These are phyloP conservation scores for Agonum fuliginosum DNA, from an alignment of 2,888 invertebrate species.

Conservation along the genomic window DNA sequence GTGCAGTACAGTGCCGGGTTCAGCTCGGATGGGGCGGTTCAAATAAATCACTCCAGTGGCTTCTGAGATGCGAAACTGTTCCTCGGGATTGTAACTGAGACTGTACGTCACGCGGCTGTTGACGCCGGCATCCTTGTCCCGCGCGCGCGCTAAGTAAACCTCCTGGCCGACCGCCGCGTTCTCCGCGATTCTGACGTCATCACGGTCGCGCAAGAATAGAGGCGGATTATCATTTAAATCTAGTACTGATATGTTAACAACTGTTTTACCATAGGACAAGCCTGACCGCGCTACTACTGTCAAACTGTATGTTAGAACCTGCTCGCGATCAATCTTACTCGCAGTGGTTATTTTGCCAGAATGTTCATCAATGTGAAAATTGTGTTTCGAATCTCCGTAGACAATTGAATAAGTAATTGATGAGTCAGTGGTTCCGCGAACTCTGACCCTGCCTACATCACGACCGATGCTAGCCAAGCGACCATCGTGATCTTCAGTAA, in stretches of 20 bases:
- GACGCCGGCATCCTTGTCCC: slow-evolving; percentile 91
- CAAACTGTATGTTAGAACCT: slow-evolving; percentile 83
- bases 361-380: slow-evolving; percentile 87
- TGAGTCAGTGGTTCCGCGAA: slow-evolving; percentile 71
- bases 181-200: slow-evolving; percentile 87
- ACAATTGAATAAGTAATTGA: slow-evolving; percentile 84
- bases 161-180: slow-evolving; percentile 96
- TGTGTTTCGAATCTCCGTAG: slow-evolving; percentile 85
- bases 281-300: slow-evolving; percentile 87
- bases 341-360: slow-evolving; percentile 87
- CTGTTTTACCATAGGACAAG: slow-evolving; percentile 84
- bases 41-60: slow-evolving; percentile 93
- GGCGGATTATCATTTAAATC: slow-evolving; percentile 96
- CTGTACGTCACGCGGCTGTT: slow-evolving; percentile 91
- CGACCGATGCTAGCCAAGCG: slow-evolving; percentile 77
- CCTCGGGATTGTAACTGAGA: slow-evolving; percentile 85
- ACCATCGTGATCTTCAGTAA: slow-evolving; percentile 86
- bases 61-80: slow-evolving; percentile 88
- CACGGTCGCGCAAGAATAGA: slow-evolving; percentile 84
- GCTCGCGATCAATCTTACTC: slow-evolving; percentile 89
- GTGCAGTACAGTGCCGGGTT: slow-evolving; percentile 82
- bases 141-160: slow-evolving; percentile 90
- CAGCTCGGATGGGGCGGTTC: slow-evolving; percentile 84
- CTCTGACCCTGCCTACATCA: slow-evolving; percentile 85
- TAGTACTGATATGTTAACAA: slow-evolving; percentile 86